Percentiles rank a stretch among this genome's conserved stretches.
phyloP scores from a whole-genome alignment of 2,113 vertebrate species.

The Ophthalmolycus amberensis region DNA sequence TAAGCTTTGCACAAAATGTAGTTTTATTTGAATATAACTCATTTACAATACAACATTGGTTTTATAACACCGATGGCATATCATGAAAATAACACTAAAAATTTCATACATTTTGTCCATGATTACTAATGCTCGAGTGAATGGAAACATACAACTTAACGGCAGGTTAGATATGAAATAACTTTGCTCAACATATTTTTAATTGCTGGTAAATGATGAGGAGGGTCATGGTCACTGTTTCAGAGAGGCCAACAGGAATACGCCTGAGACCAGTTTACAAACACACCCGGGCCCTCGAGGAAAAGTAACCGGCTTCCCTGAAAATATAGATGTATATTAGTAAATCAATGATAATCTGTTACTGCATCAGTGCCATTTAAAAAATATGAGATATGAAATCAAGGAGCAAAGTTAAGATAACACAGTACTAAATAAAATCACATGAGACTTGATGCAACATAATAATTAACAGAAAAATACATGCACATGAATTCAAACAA shows the following conservation, averaged over 20 bases:
- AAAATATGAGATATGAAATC: background rate
- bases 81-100: background rate
- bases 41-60: background rate
- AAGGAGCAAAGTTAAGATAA: background rate
- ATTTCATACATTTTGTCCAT: background rate
- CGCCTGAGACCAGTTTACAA: slow-evolving; percentile 57
- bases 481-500: background rate
- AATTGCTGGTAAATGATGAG: background rate
- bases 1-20: background rate
- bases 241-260: slow-evolving; percentile 76
- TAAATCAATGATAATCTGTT: slow-evolving; percentile 6
- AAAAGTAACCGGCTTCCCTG: slow-evolving; percentile 80
- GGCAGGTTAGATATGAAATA: background rate
- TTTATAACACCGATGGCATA: background rate
- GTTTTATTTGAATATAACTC: slow-evolving; percentile 7
- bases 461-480: background rate
- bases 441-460: background rate
- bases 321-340: slow-evolving; percentile 31
- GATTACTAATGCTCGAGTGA: background rate
- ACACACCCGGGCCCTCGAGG: slow-evolving; percentile 75
- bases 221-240: slow-evolving; percentile 12
- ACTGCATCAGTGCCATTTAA: background rate
- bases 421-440: background rate
- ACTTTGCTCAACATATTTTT: background rate
- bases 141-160: background rate